Conservation (phyloP, 2,797 vertebrate genomes). For the Pseudomugil gertrudae region DNA sequence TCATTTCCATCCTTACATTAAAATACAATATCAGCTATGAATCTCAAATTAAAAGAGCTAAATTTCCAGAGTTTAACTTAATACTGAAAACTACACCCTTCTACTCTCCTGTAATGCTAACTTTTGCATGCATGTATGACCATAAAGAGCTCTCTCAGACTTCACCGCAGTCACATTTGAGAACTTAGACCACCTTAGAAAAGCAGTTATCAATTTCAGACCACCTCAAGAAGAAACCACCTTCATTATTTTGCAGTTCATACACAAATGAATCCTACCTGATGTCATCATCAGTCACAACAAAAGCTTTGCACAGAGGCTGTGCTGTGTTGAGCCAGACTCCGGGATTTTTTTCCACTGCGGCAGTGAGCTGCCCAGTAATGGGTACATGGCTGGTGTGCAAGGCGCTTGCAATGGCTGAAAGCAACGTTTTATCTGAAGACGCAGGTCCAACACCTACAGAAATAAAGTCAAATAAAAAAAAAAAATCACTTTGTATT, state of each 20-base stretch:
- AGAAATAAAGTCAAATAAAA: conserved; percentile 8
- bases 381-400: conserved; percentile 94
- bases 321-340: conserved; percentile 97
- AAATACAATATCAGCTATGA: too few relatives aligned
- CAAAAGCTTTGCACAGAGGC: conserved; percentile 95
- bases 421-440: conserved; percentile 92
- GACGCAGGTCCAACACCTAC: conserved; percentile 91
- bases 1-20: too few relatives aligned
- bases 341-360: conserved; percentile 95
- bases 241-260: too few relatives aligned
- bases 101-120: background rate
- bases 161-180: background rate
- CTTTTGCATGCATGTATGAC: background rate
- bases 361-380: conserved; percentile 93
- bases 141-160: background rate
- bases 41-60: too few relatives aligned
- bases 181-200: too few relatives aligned
- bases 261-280: conserved; percentile 68
- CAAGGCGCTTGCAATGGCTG: conserved; percentile 93
- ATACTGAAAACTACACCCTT: too few relatives aligned
- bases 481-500: background rate
- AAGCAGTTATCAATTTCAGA: too few relatives aligned
- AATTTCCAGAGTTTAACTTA: too few relatives aligned
- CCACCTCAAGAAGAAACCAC: background rate
- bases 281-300: conserved; percentile 97